Percentiles rank a stretch among this genome's conserved stretches.
phyloP scores from a whole-genome alignment of 2,113 vertebrate genomes.

The Paradisaea rubra region DNA sequence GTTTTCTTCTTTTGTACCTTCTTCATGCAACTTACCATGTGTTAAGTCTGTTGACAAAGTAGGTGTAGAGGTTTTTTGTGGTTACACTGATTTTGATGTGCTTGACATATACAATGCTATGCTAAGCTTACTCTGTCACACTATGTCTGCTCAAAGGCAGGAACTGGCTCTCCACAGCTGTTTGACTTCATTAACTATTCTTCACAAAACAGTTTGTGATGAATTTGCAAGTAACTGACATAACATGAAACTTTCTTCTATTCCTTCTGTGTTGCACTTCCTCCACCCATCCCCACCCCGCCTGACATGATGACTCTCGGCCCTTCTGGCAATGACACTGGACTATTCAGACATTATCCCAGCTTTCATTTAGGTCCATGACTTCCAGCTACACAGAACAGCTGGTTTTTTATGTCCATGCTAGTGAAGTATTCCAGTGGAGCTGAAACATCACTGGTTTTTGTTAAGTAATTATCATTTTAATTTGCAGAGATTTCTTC shows the following conservation, averaged over 20 bases:
- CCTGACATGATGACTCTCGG: background rate
- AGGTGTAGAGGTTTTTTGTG: background rate
- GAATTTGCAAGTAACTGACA: background rate
- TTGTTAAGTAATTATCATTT: background rate
- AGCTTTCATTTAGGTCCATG: background rate
- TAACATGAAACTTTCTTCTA: background rate
- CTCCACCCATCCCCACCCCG: rapidly evolving
- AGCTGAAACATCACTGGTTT: background rate
- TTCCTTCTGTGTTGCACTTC: background rate
- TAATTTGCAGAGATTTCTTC: background rate
- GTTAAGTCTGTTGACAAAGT: background rate
- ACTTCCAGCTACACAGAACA: background rate
- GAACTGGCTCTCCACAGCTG: background rate
- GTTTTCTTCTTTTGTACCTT: background rate
- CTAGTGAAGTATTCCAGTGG: background rate
- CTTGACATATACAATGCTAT: background rate
- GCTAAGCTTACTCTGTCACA: background rate
- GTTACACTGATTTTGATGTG: background rate
- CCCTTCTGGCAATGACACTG: background rate
- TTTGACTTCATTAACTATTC: background rate
- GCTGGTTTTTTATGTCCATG: background rate
- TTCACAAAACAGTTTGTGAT: background rate
- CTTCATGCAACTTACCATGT: background rate
- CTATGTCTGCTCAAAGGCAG: background rate
- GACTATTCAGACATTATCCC: background rate